A percentile compares a stretch with the other conserved stretches of the same genome.
These are phyloP conservation scores for Eulacestoma nigropectus DNA, from an alignment of 2,113 vertebrate species.

Conservation along the genomic window DNA sequence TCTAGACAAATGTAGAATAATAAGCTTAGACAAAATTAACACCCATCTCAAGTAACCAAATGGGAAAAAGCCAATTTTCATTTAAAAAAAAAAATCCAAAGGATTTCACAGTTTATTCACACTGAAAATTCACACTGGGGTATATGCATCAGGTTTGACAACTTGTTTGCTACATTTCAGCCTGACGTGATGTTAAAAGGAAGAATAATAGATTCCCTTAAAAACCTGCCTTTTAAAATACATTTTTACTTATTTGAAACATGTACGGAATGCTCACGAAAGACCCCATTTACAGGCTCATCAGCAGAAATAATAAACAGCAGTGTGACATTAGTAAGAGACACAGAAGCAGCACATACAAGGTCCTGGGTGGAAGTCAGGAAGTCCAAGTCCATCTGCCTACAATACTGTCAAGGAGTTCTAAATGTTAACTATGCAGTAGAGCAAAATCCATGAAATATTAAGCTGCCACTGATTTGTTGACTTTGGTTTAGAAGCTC, in stretches of 20 bases:
- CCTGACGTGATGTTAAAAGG: slow-evolving; percentile 24
- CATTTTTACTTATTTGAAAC: not conserved
- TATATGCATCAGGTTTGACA: slow-evolving; percentile 57
- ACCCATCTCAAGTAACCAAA: slow-evolving; percentile 45
- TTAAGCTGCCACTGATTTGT: not conserved
- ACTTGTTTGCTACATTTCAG: slow-evolving; percentile 53
- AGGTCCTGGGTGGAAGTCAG: not conserved
- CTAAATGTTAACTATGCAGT: not conserved
- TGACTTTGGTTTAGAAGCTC: not conserved
- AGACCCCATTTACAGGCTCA: not conserved
- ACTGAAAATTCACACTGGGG: slow-evolving; percentile 33
- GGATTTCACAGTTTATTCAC: slow-evolving; percentile 63
- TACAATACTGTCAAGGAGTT: not conserved
- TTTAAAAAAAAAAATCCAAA: not conserved
- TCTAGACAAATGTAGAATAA: slow-evolving; percentile 35
- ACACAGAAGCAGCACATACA: not conserved
- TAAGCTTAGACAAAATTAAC: slow-evolving; percentile 35
- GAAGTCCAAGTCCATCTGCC: not conserved
- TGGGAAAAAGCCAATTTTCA: slow-evolving; percentile 54
- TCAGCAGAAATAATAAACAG: not conserved
- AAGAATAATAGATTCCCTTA: slow-evolving; percentile 7
- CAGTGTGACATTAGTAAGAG: not conserved
- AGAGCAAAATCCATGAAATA: not conserved
- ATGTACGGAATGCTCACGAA: not conserved
- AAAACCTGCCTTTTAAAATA: slow-evolving; percentile 5